Evolutionary conservation across 2,888 invertebrate species (phyloP).

Genomic region (Congeria kusceri): DNA sequence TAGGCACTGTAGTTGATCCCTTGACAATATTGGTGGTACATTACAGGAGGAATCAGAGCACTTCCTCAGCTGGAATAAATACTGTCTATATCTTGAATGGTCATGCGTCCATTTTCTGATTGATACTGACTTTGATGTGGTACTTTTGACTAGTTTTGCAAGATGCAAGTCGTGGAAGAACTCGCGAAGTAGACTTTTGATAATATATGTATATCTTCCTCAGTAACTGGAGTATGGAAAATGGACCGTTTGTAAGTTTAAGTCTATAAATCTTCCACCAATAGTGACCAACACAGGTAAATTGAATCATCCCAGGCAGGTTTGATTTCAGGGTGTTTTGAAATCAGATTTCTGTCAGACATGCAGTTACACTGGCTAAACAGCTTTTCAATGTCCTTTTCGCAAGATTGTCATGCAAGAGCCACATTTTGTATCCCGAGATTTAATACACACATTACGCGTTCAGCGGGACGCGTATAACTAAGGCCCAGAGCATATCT

Average conservation of each 20-base stretch:
- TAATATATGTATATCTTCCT: not conserved
- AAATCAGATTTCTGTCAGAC: not conserved
- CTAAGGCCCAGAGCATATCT: conserved; percentile 54
- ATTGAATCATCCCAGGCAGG: too few species aligned
- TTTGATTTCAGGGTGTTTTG: not conserved
- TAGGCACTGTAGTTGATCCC: too few species aligned
- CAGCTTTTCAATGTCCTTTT: not conserved
- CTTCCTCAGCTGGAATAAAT: not conserved
- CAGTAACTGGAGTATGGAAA: not conserved
- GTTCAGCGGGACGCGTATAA: conserved; percentile 49
- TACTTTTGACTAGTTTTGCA: conserved; percentile 4
- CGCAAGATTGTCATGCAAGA: not conserved
- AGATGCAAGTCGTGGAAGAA: conserved; percentile 17
- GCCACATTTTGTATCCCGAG: conserved; percentile 45
- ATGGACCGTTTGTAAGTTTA: not conserved
- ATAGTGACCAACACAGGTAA: too few species aligned
- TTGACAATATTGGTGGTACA: too few species aligned
- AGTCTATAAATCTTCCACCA: not conserved
- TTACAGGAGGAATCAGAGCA: not conserved
- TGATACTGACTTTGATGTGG: conserved; percentile 2
- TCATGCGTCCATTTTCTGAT: not conserved
- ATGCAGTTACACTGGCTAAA: not conserved
- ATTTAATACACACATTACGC: conserved; percentile 42
- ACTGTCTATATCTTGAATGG: not conserved
- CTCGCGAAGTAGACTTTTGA: conserved; percentile 15